Percentiles rank a stretch among this genome's conserved stretches.
Evolutionary conservation across 2,797 vertebrate species (phyloP).

Genomic region (Bovichtus variegatus): DNA sequence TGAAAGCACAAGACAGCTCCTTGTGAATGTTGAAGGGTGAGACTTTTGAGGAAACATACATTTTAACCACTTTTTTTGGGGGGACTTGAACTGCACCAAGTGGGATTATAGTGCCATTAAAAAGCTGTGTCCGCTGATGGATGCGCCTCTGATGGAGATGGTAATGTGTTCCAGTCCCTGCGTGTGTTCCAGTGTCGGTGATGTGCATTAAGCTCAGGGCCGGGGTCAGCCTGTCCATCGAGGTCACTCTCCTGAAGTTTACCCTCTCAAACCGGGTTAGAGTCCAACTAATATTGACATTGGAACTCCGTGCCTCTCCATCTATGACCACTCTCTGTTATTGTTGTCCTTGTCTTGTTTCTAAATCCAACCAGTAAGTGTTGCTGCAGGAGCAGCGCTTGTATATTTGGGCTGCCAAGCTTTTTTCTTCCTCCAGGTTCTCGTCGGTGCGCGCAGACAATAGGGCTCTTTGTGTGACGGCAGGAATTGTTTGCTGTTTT

Average conservation of each 20-base stretch:
- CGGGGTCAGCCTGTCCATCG: slow-evolving; percentile 59
- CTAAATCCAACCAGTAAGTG: slow-evolving; percentile 62
- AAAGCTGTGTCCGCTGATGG: slow-evolving; percentile 10
- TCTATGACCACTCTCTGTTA: slow-evolving; percentile 54
- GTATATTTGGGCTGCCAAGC: slow-evolving; percentile 69
- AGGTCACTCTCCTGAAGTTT: slow-evolving; percentile 64
- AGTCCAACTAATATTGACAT: slow-evolving; percentile 79
- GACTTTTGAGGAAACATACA: not conserved
- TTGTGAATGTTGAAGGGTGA: not conserved
- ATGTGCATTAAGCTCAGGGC: slow-evolving; percentile 40
- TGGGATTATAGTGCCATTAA: slow-evolving; percentile 9
- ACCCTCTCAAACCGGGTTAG: slow-evolving; percentile 57
- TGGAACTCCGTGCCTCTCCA: slow-evolving; percentile 45
- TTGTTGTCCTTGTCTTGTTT: slow-evolving; percentile 61
- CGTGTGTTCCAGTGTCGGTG: slow-evolving; percentile 30
- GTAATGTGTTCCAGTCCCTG: slow-evolving; percentile 46
- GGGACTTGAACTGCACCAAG: not conserved
- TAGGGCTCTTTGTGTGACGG: slow-evolving; percentile 73
- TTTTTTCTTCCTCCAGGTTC: slow-evolving; percentile 75
- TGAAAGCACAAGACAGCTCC: slow-evolving; percentile 25
- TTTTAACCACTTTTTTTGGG: slow-evolving; percentile 5
- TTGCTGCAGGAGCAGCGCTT: slow-evolving; percentile 47
- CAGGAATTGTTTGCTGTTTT: slow-evolving; percentile 74
- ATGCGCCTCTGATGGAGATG: slow-evolving; percentile 7
- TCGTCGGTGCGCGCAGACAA: slow-evolving; percentile 70